Base-by-base conservation (phyloP, 2,888 invertebrate genomes). In the Caradrina kadenii region DNA sequence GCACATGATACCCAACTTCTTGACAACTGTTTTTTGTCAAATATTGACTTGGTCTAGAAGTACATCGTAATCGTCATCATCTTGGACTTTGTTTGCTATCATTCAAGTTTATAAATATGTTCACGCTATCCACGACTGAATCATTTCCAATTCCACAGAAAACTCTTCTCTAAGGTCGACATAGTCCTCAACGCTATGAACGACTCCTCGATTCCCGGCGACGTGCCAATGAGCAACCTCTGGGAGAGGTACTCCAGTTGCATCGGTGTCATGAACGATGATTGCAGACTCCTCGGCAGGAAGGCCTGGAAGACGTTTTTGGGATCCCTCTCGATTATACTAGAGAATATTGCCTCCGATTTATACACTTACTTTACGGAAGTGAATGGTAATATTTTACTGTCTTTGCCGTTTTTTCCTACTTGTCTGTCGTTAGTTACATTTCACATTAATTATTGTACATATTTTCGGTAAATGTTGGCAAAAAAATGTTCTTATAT, bases 301-400 rank as follows among this genome's bases (percentile, higher is more conserved):
- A 85, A 87, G 0, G 87, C 92, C 0, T 91, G 92, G 89, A 89
- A 87, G 63, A 81, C 90, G 68, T 86, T 92, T 0, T 68, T 96
- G 5, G 87, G 88, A 61, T 91, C 91, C 21, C n/a, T 93, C 1
- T 93, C 96, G 0, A 84, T 91, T 0, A 86, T 91, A 4, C 79
- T 93, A 0, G 87, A 89, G 31, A 90, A 91, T 52, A 75, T 93
- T 3, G 90, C 91, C 0, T 75, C 68, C 0, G 95, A 95, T 78
- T 78, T 96, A 15, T 65, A 89, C 19, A 91, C 86, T 0, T 96
- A 96, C 79, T 93, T 96, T 56, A 89, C 68, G 13, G 96, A 96
- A 73, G 84, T 90, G 45, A 92, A 93, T 84, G 95, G 96, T 95
- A 81, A 88, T 17, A 17, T 31, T 10, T 15, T 0, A 39, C 7